These are phyloP conservation scores for Antechinus flavipes DNA, from an alignment of 2,113 vertebrate genomes.

Conservation along the genomic window DNA sequence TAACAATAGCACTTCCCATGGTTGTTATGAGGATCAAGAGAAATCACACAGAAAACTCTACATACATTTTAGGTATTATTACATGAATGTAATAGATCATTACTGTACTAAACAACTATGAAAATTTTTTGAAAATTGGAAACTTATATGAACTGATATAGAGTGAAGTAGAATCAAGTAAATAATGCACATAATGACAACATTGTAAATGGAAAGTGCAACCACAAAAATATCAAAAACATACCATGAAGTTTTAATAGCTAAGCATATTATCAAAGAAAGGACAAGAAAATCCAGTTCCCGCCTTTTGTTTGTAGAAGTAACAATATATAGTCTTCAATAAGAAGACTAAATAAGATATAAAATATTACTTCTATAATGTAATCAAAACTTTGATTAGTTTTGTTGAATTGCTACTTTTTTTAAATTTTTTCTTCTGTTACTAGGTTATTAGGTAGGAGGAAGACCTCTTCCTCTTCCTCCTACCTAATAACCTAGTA, in stretches of 20 bases:
- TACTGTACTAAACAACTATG: neutral
- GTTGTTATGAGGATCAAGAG: neutral
- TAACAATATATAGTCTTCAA: neutral
- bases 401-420: neutral
- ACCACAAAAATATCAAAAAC: neutral
- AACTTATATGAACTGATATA: neutral
- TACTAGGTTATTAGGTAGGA: neutral
- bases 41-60: neutral
- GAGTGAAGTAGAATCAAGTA: neutral
- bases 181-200: neutral
- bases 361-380: neutral
- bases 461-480: no score
- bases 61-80: neutral
- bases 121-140: neutral
- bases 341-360: neutral
- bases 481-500: no score
- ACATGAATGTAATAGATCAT: neutral
- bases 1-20: neutral
- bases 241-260: neutral
- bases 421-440: neutral
- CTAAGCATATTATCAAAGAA: neutral
- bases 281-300: neutral
- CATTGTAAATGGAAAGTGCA: neutral
- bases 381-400: neutral
- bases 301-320: neutral